Percentiles rank a stretch among this genome's conserved stretches.
Conservation (phyloP, 2,113 vertebrate genomes). For the Tragelaphus scriptus region DNA sequence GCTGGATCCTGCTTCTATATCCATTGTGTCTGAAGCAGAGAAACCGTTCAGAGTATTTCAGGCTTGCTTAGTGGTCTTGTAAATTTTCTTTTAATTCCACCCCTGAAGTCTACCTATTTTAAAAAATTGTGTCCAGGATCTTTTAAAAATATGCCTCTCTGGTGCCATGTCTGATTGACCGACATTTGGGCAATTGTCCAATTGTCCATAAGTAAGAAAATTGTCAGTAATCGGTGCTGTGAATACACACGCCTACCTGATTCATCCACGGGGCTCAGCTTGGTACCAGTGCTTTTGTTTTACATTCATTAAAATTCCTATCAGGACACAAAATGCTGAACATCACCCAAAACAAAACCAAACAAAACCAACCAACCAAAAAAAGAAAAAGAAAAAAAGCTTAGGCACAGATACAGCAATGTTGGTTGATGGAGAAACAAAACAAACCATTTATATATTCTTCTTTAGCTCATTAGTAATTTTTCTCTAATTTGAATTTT, state of each 20-base stretch:
- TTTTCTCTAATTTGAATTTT: constrained; percentile 13
- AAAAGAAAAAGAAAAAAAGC: constrained; percentile 67
- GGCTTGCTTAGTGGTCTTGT: constrained; percentile 56
- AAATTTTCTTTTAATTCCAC: constrained; percentile 59
- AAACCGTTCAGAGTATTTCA: constrained; percentile 48
- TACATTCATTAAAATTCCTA: constrained; percentile 82
- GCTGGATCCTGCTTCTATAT: constrained; percentile 43
- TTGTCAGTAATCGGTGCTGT: constrained; percentile 69
- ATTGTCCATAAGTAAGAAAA: constrained; percentile 53
- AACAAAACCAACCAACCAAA: constrained; percentile 77
- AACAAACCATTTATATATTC: constrained; percentile 55
- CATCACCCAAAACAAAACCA: constrained; percentile 77
- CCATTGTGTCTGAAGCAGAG: constrained; percentile 43
- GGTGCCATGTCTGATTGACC: constrained; percentile 68
- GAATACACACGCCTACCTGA: constrained; percentile 80
- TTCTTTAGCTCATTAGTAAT: constrained; percentile 42
- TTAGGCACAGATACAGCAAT: constrained; percentile 59
- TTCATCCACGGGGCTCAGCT: constrained; percentile 73
- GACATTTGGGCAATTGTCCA: constrained; percentile 50
- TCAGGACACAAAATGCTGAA: constrained; percentile 82
- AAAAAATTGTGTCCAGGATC: constrained; percentile 45
- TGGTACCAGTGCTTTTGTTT: constrained; percentile 78
- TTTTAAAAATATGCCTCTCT: constrained; percentile 61
- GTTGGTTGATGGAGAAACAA: constrained; percentile 67
- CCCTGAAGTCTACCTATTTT: constrained; percentile 52